A percentile compares a stretch with the other conserved stretches of the same genome.
Evolutionary conservation across 2,888 invertebrate species (phyloP).

Genomic region (Dascillus cervinus): DNA sequence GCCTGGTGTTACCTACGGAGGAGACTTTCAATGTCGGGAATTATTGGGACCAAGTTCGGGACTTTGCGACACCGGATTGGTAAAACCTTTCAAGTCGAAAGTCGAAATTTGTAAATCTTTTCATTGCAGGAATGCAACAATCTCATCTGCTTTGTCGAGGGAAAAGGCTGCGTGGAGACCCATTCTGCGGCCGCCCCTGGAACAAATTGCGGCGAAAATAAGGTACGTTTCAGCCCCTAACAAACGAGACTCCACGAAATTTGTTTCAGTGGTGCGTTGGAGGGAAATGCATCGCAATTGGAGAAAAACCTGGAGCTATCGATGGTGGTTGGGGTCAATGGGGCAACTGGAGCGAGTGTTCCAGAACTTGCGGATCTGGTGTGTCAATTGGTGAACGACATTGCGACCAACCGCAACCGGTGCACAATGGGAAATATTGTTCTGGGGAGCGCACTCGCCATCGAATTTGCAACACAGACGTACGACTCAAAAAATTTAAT

Average conservation of each 20-base stretch:
- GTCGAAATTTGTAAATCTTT: too few species aligned
- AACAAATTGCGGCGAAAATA: slow-evolving; percentile 56
- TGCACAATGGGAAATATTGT: slow-evolving; percentile 56
- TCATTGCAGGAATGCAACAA: too few species aligned
- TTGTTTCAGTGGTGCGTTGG: slow-evolving; percentile 56
- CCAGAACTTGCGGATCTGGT: slow-evolving; percentile 58
- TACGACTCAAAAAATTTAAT: slow-evolving; percentile 17
- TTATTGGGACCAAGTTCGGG: slow-evolving; percentile 32
- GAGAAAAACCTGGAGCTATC: slow-evolving; percentile 51
- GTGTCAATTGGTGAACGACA: slow-evolving; percentile 49
- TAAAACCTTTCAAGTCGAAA: too few species aligned
- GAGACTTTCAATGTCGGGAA: slow-evolving; percentile 53
- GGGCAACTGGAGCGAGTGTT: slow-evolving; percentile 52
- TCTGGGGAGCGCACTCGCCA: slow-evolving; percentile 50
- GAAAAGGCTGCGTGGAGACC: slow-evolving; percentile 47
- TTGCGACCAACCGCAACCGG: slow-evolving; percentile 57
- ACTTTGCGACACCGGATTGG: slow-evolving; percentile 29
- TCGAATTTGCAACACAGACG: slow-evolving; percentile 46
- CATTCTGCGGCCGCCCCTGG: slow-evolving; percentile 54
- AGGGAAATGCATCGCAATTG: slow-evolving; percentile 54
- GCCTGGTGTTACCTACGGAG: slow-evolving; percentile 60
- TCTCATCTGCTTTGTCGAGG: too few species aligned
- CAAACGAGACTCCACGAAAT: neutral
- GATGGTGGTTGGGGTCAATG: slow-evolving; percentile 62
- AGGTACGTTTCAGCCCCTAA: slow-evolving; percentile 44